Evolutionary conservation across 1,140 invertebrate genomes (phyloP).

Genomic region (Habropoda laboriosa): DNA sequence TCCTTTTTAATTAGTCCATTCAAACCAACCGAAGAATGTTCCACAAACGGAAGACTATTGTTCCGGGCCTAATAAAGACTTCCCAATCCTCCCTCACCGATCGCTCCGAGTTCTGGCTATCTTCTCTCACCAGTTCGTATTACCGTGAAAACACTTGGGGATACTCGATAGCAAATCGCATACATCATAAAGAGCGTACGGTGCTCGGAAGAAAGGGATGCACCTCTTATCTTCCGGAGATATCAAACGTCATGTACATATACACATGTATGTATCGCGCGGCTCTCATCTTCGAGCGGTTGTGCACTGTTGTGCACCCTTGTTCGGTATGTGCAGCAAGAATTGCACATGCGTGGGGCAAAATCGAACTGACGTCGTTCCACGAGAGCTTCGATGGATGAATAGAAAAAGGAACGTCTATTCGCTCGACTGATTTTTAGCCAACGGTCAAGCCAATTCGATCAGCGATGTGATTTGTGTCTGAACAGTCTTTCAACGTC

Average conservation of each 20-base stretch:
- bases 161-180: slow-evolving; percentile 46
- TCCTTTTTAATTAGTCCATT: too few species aligned
- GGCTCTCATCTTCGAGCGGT: slow-evolving; percentile 49
- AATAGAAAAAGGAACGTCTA: not conserved
- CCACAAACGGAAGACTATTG: not conserved
- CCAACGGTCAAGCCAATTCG: too few species aligned
- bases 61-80: slow-evolving; percentile 57
- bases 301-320: not conserved
- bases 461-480: too few species aligned
- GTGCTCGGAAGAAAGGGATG: slow-evolving; percentile 57
- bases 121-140: slow-evolving; percentile 43
- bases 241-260: slow-evolving; percentile 43
- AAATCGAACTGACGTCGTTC: slow-evolving; percentile 14
- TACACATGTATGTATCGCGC: slow-evolving; percentile 45
- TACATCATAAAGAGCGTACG: slow-evolving; percentile 54
- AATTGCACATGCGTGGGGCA: slow-evolving; percentile 20
- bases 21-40: too few species aligned
- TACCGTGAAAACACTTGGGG: slow-evolving; percentile 45
- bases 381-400: not conserved
- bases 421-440: not conserved
- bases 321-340: not conserved
- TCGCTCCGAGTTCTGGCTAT: slow-evolving; percentile 50
- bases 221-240: slow-evolving; percentile 62
- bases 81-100: slow-evolving; percentile 47
- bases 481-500: too few species aligned